These are phyloP conservation scores for Zaprionus inermis DNA, from an alignment of 1,140 invertebrate species.

Conservation along the genomic window DNA sequence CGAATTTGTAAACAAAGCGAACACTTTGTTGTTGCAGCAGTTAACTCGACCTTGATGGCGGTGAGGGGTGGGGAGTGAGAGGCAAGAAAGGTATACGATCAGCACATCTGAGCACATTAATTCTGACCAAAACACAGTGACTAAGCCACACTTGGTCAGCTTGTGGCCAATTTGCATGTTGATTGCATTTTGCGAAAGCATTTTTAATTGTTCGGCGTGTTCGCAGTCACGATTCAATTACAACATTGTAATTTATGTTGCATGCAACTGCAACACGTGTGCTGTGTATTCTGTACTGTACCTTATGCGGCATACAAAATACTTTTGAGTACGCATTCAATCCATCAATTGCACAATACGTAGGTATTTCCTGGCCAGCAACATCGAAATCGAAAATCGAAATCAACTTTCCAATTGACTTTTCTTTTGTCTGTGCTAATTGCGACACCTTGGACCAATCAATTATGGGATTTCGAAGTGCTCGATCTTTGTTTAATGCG, in stretches of 20 bases:
- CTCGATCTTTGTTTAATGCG: conserved; percentile 57
- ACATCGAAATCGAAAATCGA: too few species aligned
- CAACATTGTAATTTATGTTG: conserved; percentile 64
- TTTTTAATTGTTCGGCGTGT: conserved; percentile 30
- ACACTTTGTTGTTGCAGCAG: conserved; percentile 29
- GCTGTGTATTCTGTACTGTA: neutral
- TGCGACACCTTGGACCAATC: conserved; percentile 56
- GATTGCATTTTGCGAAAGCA: conserved; percentile 52
- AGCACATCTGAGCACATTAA: conserved; percentile 52
- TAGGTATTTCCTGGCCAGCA: conserved; percentile 28
- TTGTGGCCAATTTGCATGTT: conserved; percentile 69
- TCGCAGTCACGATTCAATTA: conserved; percentile 66
- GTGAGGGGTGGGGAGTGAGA: conserved; percentile 33
- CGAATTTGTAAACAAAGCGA: conserved; percentile 45
- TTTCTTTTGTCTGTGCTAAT: conserved; percentile 61
- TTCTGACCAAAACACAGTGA: conserved; percentile 43
- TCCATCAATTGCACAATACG: conserved; percentile 41
- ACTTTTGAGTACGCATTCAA: conserved; percentile 14
- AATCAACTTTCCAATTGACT: conserved; percentile 55
- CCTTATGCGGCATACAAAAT: neutral
- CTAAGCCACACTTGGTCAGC: conserved; percentile 21
- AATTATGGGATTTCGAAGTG: conserved; percentile 57
- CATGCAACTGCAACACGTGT: conserved; percentile 28
- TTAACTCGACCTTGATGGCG: conserved; percentile 34
- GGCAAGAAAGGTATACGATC: too few species aligned